Base-by-base conservation (phyloP, 1,140 invertebrate genomes). In the Pachypsylla venusta region DNA sequence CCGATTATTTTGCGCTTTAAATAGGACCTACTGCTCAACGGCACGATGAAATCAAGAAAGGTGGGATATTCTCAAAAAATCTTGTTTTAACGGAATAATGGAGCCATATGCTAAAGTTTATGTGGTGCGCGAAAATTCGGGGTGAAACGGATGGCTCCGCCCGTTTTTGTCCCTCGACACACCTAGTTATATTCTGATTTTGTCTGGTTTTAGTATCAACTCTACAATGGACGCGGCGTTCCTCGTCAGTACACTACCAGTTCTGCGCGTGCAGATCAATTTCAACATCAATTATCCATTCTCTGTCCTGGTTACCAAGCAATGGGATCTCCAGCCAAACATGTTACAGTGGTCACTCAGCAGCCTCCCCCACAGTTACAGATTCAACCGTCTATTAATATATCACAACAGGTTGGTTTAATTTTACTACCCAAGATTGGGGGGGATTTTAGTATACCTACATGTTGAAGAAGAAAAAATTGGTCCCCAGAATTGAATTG, bases 301-400 rank as follows among this genome's bases (percentile, higher is more conserved):
- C 54, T 63, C 14, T 62, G 61, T 57, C 60, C 61, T 16, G 61
- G 56, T 25, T 63, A 63, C 69, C 89, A 92, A 74, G 83, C 84
- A 10, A 81, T 89, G 76, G 82, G 82, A 59, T 87, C 85, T 63
- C 81, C 83, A 64, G 84, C 89, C 25, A 93, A 94, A 71, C 89
- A 92, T 67, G 82, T 93, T 24, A 87, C 93, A 20, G 89, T 93
- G 27, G 87, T 88, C 58, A 77, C 79, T 2, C 82, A 83, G 64
- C 80, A 79, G 64, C 78, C 78, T 10, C 77, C 75, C 28, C 62
- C 76, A 39, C 78, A 79, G 65, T 64, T 81, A 53, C 80, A 83
- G 68, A 80, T 81, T 63, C 85, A 83, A 69, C 82, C 84, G 40
- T 79, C 79, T 10, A 77, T 83, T 25, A n/a, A n/a, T n/a, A 73